Conservation (phyloP, 2,797 vertebrate genomes). For the Tamandua tetradactyla region DNA sequence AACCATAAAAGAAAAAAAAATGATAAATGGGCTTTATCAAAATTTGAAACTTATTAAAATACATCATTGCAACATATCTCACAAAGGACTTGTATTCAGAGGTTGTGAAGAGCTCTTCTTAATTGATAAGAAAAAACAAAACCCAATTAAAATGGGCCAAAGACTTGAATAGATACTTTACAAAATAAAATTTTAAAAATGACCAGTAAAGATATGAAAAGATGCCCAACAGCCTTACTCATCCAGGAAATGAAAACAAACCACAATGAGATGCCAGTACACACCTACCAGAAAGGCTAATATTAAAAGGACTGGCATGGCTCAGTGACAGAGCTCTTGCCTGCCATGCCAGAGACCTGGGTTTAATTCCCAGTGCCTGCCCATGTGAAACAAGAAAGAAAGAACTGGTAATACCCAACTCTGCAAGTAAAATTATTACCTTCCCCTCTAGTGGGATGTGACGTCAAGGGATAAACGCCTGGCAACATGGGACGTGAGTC, state of each 20-base stretch:
- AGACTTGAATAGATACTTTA: neutral
- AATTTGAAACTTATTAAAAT: neutral
- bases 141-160: constrained; percentile 13
- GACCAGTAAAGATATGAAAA: neutral
- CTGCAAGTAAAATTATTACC: too few species aligned
- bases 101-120: neutral
- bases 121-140: neutral
- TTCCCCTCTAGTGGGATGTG: too few species aligned
- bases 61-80: neutral
- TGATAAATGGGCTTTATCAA: neutral
- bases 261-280: neutral
- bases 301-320: neutral
- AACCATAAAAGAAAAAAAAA: neutral
- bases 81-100: neutral
- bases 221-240: neutral
- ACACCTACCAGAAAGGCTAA: neutral
- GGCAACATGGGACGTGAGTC: too few species aligned
- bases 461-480: too few species aligned
- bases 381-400: neutral
- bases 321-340: neutral
- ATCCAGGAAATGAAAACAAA: too few species aligned
- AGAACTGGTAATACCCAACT: too few species aligned
- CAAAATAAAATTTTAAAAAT: neutral
- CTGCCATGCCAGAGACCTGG: too few species aligned
- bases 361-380: neutral